Evolutionary conservation across 2,113 vertebrate genomes (phyloP).

Genomic region (Odocoileus virginianus): DNA sequence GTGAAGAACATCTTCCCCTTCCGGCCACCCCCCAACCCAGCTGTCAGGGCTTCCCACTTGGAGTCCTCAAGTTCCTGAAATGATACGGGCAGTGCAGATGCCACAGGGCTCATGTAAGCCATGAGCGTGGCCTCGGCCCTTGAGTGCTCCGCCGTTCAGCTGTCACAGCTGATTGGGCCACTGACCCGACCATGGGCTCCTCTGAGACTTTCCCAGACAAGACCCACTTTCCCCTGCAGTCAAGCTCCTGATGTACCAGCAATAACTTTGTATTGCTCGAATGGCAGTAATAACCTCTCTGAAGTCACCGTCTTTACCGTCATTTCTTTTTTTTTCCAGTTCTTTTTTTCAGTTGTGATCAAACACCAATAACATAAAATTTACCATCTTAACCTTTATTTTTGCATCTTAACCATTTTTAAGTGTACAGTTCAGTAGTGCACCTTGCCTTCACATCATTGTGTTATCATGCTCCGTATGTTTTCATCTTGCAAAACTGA

Average conservation of each 20-base stretch:
- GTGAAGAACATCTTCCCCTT: neutral
- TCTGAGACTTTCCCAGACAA: neutral
- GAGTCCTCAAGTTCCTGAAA: constrained; percentile 63
- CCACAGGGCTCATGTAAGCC: constrained; percentile 61
- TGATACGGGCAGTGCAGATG: constrained; percentile 72
- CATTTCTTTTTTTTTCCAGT: neutral
- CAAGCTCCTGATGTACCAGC: neutral
- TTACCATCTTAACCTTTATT: neutral
- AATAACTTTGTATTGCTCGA: neutral
- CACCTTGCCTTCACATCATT: neutral
- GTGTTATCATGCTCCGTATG: neutral
- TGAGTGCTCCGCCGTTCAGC: constrained; percentile 62
- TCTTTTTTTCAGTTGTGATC: neutral
- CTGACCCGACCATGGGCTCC: neutral
- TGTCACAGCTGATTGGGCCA: constrained; percentile 50
- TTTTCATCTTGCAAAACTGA: neutral
- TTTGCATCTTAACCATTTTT: neutral
- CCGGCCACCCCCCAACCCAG: constrained; percentile 51
- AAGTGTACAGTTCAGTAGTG: neutral
- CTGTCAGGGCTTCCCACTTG: constrained; percentile 69
- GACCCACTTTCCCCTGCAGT: neutral
- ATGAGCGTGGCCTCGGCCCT: constrained; percentile 47
- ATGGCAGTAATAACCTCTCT: neutral
- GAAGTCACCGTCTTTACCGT: neutral
- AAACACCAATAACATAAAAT: neutral